Base-by-base conservation (phyloP, 2,888 invertebrate species). In the Venusia cambrica region DNA sequence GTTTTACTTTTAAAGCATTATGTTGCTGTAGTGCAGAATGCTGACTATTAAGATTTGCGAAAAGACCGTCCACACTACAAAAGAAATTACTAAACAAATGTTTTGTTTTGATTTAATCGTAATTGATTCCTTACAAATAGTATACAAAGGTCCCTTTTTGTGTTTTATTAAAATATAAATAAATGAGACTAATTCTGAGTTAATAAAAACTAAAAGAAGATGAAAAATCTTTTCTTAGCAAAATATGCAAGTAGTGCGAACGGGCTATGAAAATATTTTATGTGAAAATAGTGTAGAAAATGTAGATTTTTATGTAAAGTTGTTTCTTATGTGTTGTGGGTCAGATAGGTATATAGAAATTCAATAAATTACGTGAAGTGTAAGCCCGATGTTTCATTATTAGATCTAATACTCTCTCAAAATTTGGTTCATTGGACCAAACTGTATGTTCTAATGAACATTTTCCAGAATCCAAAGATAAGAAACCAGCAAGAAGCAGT, bases 1-100 rank as follows among this genome's bases (percentile, higher is more conserved):
- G 87, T 85, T 85, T 84, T 52, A 68, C 62, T 62, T 63, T 87
- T 85, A 87, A 87, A 87, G 85, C 85, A 85, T 87, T 75, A 52
- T 61, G 79, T 85, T 81, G 57, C 76, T 66, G 72, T 79, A 76
- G 76, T 80, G 79, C 78, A 66, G 57, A 62, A 62, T 68, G 65
- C 56, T 54, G 57, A 57, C 18, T 19, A 18, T 30, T 25, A 29
- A n/a, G 16, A 16, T 16, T 17, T 18, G 14, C 22, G 11, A 32
- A 13, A 14, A 16, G 10, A 20, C 27, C 34, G 34, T 39, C 20
- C 30, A 30, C 39, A 35, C 39, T 26, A 18, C 16, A 8, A 10
- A 21, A 12, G 11, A 11, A 18, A 16, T 18, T 20, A 17, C n/a
- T n/a, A n/a, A n/a, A n/a, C n/a, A n/a, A n/a, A n/a, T n/a, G n/a